phyloP scores from a whole-genome alignment of 1,140 invertebrate genomes.

The Panulirus ornatus region DNA sequence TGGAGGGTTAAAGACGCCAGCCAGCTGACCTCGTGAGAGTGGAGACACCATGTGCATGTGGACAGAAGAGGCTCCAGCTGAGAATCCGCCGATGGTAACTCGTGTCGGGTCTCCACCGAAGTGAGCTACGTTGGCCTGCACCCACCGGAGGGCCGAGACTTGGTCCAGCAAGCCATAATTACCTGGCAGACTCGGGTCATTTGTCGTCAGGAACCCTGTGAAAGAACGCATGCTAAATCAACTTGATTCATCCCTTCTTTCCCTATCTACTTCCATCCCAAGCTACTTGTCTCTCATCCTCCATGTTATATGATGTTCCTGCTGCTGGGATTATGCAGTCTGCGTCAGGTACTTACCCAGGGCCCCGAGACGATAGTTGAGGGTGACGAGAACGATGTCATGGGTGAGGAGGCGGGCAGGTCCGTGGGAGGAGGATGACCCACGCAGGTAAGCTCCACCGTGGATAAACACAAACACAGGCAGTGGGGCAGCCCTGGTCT shows the following conservation, averaged over 20 bases:
- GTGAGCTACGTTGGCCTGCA: constrained; percentile 82
- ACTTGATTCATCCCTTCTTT: too few relatives aligned
- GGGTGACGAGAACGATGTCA: constrained; percentile 95
- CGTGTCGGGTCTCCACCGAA: constrained; percentile 82
- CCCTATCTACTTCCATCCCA: too few relatives aligned
- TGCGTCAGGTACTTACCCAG: constrained; percentile 86
- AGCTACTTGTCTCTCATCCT: background rate
- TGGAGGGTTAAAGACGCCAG: too few relatives aligned
- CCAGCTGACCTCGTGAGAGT: constrained; percentile 78
- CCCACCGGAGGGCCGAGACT: constrained; percentile 94
- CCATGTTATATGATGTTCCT: too few relatives aligned
- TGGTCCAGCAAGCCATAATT: constrained; percentile 97
- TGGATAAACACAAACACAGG: constrained; percentile 82
- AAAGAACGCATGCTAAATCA: background rate
- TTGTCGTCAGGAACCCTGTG: constrained; percentile 86
- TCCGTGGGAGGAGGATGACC: constrained; percentile 90
- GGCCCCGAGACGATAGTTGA: constrained; percentile 97
- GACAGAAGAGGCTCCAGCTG: constrained; percentile 83
- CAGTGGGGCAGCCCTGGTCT: constrained; percentile 51
- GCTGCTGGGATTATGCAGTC: too few relatives aligned
- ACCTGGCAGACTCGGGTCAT: constrained; percentile 88
- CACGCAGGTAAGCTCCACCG: constrained; percentile 80
- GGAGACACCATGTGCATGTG: constrained; percentile 83
- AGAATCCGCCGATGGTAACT: constrained; percentile 85
- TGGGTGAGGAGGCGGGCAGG: constrained; percentile 90